These are phyloP conservation scores for Drosophila orosa DNA, from an alignment of 1,140 invertebrate genomes.

Conservation along the genomic window DNA sequence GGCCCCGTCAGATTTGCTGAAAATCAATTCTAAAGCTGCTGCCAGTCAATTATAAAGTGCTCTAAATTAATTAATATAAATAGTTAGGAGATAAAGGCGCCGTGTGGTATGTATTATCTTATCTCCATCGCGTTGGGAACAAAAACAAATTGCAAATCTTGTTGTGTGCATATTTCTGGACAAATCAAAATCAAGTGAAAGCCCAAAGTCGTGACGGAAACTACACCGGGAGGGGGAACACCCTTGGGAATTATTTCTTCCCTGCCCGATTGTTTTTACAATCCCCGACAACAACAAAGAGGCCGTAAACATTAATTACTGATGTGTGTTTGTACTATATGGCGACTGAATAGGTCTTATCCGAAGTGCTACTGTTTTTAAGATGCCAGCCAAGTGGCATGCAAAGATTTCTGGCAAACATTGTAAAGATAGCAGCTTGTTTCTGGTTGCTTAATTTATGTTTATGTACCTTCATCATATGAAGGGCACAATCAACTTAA, in stretches of 20 bases:
- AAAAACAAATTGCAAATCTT: conserved; percentile 44
- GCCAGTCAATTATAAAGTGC: conserved; percentile 32
- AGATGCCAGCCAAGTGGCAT: conserved; percentile 14
- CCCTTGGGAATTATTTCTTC: conserved; percentile 27
- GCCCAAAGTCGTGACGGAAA: conserved; percentile 15
- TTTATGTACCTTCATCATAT: neutral
- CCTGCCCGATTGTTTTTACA: conserved; percentile 16
- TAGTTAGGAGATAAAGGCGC: conserved; percentile 3
- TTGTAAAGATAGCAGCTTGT: conserved; percentile 10
- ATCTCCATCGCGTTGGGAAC: conserved; percentile 23
- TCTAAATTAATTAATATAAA: conserved; percentile 35
- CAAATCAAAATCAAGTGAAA: conserved; percentile 17
- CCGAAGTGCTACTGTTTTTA: conserved; percentile 12
- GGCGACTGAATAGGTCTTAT: conserved; percentile 16
- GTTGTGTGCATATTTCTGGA: conserved; percentile 25
- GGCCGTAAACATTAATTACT: conserved; percentile 21
- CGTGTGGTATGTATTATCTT: conserved; percentile 13
- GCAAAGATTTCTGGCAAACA: conserved; percentile 21
- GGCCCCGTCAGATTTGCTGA: conserved; percentile 18
- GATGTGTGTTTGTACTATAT: conserved; percentile 3
- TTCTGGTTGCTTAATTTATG: conserved; percentile 5
- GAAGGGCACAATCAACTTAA: neutral
- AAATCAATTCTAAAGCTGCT: conserved; percentile 23
- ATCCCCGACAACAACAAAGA: conserved; percentile 7
- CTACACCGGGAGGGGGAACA: conserved; percentile 1